A percentile compares a stretch with the other conserved stretches of the same genome.
These are phyloP conservation scores for Actenoides hombroni DNA, from an alignment of 2,113 vertebrate genomes.

Conservation along the genomic window DNA sequence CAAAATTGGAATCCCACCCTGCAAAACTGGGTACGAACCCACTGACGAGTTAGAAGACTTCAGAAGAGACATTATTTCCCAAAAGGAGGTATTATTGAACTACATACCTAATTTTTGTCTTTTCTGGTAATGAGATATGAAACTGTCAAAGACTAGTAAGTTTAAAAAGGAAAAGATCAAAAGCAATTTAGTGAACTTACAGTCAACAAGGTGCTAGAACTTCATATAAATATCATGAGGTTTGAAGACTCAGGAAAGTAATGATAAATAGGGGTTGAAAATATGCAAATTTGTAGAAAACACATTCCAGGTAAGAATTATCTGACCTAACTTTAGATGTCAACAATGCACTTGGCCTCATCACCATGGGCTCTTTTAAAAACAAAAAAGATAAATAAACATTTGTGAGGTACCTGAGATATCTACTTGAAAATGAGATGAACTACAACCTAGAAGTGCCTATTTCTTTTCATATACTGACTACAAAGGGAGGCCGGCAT, in stretches of 20 bases:
- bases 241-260: background rate
- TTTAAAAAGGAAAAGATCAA: background rate
- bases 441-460: constrained; percentile 1
- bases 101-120: background rate
- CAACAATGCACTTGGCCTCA: background rate
- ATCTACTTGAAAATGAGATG: background rate
- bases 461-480: constrained; percentile 19
- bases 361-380: background rate
- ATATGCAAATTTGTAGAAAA: background rate
- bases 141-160: background rate
- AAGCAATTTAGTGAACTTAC: background rate
- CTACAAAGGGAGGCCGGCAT: constrained; percentile 38
- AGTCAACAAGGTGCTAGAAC: background rate
- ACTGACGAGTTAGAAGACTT: background rate
- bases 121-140: background rate
- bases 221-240: background rate
- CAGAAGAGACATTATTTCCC: background rate
- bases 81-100: background rate
- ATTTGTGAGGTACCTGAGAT: background rate
- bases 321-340: background rate
- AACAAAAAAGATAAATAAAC: background rate
- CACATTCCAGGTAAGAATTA: background rate
- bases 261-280: background rate
- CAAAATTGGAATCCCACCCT: background rate
- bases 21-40: background rate